These are phyloP conservation scores for Endomychus coccineus DNA, from an alignment of 2,888 invertebrate species.

Conservation along the genomic window DNA sequence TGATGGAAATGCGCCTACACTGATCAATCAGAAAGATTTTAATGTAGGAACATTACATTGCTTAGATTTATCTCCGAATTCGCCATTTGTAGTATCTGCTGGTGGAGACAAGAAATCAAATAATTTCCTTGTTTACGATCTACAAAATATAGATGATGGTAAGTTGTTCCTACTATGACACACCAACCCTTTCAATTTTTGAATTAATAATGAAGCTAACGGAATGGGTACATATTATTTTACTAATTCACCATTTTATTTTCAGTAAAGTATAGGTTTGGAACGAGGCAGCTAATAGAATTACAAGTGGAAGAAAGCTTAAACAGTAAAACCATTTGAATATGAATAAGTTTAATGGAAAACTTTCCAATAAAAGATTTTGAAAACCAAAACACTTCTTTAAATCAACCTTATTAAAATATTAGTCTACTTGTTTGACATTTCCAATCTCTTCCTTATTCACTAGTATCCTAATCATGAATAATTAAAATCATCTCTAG, in stretches of 20 bases:
- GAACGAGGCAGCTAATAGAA: conserved; percentile 40
- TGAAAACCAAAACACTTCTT: too few relatives aligned
- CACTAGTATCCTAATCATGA: too few relatives aligned
- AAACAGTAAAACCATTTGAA: too few relatives aligned
- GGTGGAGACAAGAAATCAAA: conserved; percentile 80
- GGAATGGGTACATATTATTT: too few relatives aligned
- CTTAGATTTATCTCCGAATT: conserved; percentile 70
- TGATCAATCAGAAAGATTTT: conserved; percentile 49
- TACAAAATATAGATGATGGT: conserved; percentile 54
- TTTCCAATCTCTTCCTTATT: too few relatives aligned
- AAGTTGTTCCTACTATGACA: conserved; percentile 19
- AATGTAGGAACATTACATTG: conserved; percentile 68
- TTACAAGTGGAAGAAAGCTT: background rate
- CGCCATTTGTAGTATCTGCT: conserved; percentile 68
- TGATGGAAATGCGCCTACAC: conserved; percentile 35
- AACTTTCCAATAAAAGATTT: too few relatives aligned
- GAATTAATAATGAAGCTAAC: too few relatives aligned
- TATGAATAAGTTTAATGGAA: too few relatives aligned
- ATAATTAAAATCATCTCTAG: too few relatives aligned
- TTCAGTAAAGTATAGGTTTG: conserved; percentile 48
- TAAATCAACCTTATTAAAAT: too few relatives aligned
- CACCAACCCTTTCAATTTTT: too few relatives aligned
- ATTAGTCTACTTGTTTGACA: too few relatives aligned
- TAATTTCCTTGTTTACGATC: conserved; percentile 63
- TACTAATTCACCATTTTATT: conserved; percentile 16